phyloP scores from a whole-genome alignment of 1,140 invertebrate genomes.

The Streblospio benedicti region DNA sequence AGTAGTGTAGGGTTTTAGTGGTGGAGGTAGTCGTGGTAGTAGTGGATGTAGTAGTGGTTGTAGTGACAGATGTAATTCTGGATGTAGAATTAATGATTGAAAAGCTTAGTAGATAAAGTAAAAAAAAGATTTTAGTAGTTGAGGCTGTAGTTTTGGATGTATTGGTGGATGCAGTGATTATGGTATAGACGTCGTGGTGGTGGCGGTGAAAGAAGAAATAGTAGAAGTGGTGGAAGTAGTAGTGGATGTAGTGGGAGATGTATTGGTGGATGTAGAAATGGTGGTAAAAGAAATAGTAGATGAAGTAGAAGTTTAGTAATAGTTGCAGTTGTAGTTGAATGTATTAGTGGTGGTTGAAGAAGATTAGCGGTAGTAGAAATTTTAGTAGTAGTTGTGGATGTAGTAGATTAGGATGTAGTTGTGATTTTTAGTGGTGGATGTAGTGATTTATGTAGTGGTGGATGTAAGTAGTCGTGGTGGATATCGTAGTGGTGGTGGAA shows the following conservation, averaged over 20 bases:
- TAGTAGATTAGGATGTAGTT: not conserved
- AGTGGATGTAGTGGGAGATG: not conserved
- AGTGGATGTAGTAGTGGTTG: not conserved
- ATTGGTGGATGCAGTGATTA: not conserved
- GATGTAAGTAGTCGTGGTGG: not conserved
- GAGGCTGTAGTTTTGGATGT: not conserved
- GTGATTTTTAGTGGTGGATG: not conserved
- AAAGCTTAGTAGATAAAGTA: not conserved
- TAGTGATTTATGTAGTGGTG: not conserved
- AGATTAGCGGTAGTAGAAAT: not conserved
- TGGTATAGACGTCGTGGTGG: not conserved
- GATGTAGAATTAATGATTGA: not conserved
- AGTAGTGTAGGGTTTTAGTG: too few relatives aligned
- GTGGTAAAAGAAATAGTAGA: too few relatives aligned
- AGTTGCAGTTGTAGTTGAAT: too few relatives aligned
- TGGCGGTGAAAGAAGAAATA: not conserved
- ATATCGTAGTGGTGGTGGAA: not conserved
- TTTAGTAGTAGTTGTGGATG: not conserved
- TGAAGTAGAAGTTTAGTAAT: not conserved
- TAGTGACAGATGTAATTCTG: not conserved
- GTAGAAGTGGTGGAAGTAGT: constrained; percentile 4
- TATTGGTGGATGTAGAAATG: constrained; percentile 1
- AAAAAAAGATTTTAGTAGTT: not conserved
- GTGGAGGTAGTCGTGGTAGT: not conserved
- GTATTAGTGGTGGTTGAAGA: too few relatives aligned